phyloP scores from a whole-genome alignment of 2,113 vertebrate species.

The Cynopterus brachyotis region DNA sequence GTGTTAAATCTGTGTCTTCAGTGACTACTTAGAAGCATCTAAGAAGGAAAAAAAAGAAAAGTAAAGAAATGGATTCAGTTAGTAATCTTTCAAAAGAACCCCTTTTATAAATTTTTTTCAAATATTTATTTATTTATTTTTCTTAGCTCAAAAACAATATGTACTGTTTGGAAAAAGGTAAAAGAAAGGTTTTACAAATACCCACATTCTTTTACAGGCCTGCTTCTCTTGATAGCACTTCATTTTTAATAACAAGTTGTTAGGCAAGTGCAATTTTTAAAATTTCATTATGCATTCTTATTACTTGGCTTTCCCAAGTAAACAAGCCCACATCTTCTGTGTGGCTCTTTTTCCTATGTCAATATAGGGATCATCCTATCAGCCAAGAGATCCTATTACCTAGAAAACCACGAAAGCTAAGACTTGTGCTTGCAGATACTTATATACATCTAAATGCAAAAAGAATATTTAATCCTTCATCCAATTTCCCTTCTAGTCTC shows the following conservation, averaged over 20 bases:
- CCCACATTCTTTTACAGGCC: neutral
- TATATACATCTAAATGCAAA: neutral
- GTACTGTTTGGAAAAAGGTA: neutral
- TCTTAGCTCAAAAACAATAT: neutral
- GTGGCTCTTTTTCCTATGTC: neutral
- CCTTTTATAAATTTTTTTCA: neutral
- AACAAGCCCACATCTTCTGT: neutral
- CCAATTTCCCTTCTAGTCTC: neutral
- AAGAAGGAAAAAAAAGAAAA: neutral
- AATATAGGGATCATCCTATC: neutral
- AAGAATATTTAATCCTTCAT: neutral
- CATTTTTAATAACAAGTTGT: neutral
- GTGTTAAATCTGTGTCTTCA: neutral
- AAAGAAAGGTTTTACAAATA: neutral
- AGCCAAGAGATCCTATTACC: neutral
- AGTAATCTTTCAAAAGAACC: neutral
- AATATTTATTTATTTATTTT: constrained; percentile 12
- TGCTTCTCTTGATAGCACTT: neutral
- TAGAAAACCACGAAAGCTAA: neutral
- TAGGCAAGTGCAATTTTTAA: neutral
- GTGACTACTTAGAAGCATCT: neutral
- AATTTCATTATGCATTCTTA: neutral
- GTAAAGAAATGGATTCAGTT: neutral
- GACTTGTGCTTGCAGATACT: neutral
- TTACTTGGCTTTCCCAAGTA: neutral